A percentile compares a stretch with the other conserved stretches of the same genome.
Conservation (phyloP, 1,140 invertebrate species). For the Drosophila nikananu region DNA sequence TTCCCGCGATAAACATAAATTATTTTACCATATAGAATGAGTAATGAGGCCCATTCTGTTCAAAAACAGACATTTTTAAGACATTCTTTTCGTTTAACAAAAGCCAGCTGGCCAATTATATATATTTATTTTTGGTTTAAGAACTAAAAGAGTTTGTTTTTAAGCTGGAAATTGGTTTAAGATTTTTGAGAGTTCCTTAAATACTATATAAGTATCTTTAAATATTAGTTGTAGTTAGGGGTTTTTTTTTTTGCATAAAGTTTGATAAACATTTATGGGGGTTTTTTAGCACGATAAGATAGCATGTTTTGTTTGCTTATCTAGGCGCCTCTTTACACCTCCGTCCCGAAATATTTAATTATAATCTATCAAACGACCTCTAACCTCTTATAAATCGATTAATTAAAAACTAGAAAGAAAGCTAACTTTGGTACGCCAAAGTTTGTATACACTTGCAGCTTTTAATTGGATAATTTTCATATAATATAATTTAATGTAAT, state of each 20-base stretch:
- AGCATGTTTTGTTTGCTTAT: background rate
- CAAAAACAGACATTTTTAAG: constrained; percentile 5
- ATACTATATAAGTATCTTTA: background rate
- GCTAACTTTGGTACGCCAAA: too few species aligned
- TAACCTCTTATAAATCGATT: constrained; percentile 58
- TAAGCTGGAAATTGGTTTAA: background rate
- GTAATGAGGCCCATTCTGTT: constrained; percentile 4
- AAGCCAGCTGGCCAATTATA: background rate
- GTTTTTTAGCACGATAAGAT: background rate
- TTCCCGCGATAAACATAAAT: background rate
- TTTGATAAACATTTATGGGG: background rate
- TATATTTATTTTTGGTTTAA: background rate
- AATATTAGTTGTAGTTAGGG: background rate
- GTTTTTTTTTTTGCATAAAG: background rate
- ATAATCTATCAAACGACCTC: constrained; percentile 30
- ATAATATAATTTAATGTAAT: too few species aligned
- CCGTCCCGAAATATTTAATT: background rate
- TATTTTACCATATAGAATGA: background rate
- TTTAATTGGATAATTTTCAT: too few species aligned
- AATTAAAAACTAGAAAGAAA: constrained; percentile 21
- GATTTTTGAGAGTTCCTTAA: background rate
- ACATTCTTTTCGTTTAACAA: too few species aligned
- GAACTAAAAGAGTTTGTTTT: background rate
- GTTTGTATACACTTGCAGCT: too few species aligned
- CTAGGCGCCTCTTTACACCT: background rate